Evolutionary conservation across 2,797 vertebrate genomes (phyloP).

Genomic region (Enteromius fasciolatus): DNA sequence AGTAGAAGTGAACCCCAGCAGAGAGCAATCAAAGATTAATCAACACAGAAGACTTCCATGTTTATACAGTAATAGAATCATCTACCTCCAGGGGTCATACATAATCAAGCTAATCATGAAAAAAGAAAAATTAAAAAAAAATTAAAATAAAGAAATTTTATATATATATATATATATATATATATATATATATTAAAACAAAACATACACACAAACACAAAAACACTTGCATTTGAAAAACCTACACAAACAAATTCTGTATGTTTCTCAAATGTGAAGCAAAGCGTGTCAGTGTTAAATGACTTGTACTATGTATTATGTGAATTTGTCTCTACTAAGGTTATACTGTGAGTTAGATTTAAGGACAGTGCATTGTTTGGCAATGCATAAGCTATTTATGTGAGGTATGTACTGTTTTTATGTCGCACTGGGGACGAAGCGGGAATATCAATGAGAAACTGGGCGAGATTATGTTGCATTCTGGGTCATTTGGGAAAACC

Average conservation of each 20-base stretch:
- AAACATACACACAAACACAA: conserved; percentile 41
- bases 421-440: conserved; percentile 76
- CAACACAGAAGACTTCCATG: conserved; percentile 92
- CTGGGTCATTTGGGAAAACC: conserved; percentile 72
- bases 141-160: conserved; percentile 6
- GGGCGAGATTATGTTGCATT: conserved; percentile 71
- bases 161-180: too few species aligned
- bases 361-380: conserved; percentile 49
- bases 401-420: conserved; percentile 81
- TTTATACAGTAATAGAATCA: conserved; percentile 88
- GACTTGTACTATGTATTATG: conserved; percentile 69
- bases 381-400: conserved; percentile 65
- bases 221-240: conserved; percentile 56
- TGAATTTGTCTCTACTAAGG: conserved; percentile 51
- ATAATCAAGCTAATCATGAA: conserved; percentile 79
- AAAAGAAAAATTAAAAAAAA: conserved; percentile 38
- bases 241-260: conserved; percentile 56
- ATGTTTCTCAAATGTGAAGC: conserved; percentile 73
- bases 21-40: conserved; percentile 84
- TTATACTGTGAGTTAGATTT: conserved; percentile 58
- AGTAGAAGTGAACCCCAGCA: conserved; percentile 68
- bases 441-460: conserved; percentile 69
- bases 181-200: background rate
- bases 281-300: conserved; percentile 80
- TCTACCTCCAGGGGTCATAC: conserved; percentile 97